A percentile compares a stretch with the other conserved stretches of the same genome.
phyloP scores from a whole-genome alignment of 2,113 vertebrate species.

The Crotophaga sulcirostris region DNA sequence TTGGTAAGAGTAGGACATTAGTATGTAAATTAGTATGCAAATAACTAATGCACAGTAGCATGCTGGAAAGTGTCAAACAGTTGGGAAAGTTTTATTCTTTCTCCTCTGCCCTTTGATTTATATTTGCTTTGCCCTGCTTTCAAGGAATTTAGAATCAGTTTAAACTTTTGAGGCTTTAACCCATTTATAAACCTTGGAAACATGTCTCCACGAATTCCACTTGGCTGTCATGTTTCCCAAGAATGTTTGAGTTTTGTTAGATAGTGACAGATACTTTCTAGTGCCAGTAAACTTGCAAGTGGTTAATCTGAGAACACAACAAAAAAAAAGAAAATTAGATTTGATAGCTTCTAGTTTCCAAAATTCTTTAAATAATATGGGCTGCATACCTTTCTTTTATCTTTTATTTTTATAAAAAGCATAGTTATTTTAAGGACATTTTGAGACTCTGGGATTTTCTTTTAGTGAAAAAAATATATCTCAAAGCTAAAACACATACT shows the following conservation, averaged over 20 bases:
- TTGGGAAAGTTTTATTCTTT: neutral
- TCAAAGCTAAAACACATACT: neutral
- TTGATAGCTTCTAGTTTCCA: neutral
- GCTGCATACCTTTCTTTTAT: neutral
- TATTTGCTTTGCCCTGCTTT: neutral
- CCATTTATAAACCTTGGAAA: neutral
- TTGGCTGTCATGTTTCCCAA: neutral
- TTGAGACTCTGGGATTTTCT: neutral
- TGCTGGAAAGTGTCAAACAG: neutral
- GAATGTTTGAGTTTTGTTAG: neutral
- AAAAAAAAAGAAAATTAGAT: neutral
- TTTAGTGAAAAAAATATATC: neutral
- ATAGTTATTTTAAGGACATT: neutral
- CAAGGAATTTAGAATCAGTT: conserved; percentile 15
- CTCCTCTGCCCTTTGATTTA: neutral
- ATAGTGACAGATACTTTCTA: neutral
- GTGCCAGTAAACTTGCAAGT: neutral
- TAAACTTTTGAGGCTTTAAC: conserved; percentile 9
- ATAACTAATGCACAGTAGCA: neutral
- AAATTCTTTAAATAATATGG: neutral
- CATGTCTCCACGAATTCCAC: neutral
- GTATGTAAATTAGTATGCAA: neutral
- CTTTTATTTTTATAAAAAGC: neutral
- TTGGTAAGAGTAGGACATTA: neutral
- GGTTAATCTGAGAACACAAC: neutral